Evolutionary conservation across 2,113 vertebrate species (phyloP).

Genomic region (Pyxicephalus adspersus): DNA sequence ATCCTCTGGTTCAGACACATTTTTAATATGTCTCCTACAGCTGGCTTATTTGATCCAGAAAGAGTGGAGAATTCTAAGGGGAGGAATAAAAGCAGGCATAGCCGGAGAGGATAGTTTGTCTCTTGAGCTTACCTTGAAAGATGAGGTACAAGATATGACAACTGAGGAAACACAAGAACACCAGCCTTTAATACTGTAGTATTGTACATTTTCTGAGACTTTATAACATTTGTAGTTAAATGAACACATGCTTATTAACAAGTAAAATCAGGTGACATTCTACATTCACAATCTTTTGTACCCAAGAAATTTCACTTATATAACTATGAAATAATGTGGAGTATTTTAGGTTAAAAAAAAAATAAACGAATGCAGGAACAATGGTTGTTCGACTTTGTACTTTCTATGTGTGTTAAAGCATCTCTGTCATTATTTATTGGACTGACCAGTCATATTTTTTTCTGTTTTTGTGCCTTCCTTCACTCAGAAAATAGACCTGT

Average conservation of each 20-base stretch:
- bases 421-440: too few relatives aligned
- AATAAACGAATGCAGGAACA: too few relatives aligned
- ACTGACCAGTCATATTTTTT: too few relatives aligned
- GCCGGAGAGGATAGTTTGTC: constrained; percentile 46
- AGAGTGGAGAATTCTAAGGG: constrained; percentile 41
- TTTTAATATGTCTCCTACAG: constrained; percentile 72
- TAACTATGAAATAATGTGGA: too few relatives aligned
- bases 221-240: neutral
- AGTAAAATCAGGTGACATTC: neutral
- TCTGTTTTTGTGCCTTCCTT: too few relatives aligned
- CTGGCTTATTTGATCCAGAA: constrained; percentile 65
- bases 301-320: too few relatives aligned
- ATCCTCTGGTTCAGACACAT: constrained; percentile 72
- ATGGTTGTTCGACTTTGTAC: too few relatives aligned
- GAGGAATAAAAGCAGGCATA: constrained; percentile 45
- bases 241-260: constrained; percentile 1
- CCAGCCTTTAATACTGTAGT: constrained; percentile 26
- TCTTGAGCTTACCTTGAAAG: constrained; percentile 36
- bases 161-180: constrained; percentile 10
- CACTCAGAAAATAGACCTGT: too few relatives aligned
- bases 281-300: too few relatives aligned
- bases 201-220: constrained; percentile 30
- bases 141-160: constrained; percentile 29
- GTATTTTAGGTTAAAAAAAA: too few relatives aligned
- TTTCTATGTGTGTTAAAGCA: too few relatives aligned